These are phyloP conservation scores for Athene cunicularia DNA, from an alignment of 2,113 vertebrate species.

Conservation along the genomic window DNA sequence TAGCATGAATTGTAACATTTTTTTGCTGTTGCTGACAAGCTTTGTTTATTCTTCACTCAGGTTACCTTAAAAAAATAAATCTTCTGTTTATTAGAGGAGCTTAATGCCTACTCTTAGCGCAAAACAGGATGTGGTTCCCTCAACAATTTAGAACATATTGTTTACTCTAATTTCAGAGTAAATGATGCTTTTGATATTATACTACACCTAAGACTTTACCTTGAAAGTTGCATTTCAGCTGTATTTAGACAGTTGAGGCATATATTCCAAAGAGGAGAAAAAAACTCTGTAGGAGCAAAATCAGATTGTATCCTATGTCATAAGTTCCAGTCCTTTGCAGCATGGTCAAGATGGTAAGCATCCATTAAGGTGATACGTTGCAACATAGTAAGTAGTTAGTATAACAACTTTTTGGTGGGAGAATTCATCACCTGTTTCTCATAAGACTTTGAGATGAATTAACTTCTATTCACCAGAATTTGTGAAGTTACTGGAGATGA, in stretches of 20 bases:
- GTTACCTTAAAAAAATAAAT: not conserved
- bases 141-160: not conserved
- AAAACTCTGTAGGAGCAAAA: not conserved
- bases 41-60: not conserved
- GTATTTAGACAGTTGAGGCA: not conserved
- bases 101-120: not conserved
- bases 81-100: not conserved
- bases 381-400: not conserved
- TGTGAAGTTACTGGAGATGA: not conserved
- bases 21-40: not conserved
- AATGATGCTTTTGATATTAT: not conserved
- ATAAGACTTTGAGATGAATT: not conserved
- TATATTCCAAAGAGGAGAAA: not conserved
- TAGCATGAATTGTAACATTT: not conserved
- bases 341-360: not conserved
- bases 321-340: not conserved
- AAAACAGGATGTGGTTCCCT: not conserved
- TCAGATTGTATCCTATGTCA: not conserved
- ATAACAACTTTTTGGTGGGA: not conserved
- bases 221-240: not conserved
- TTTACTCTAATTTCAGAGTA: not conserved
- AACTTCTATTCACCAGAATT: not conserved
- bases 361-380: not conserved
- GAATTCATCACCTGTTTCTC: accelerated
- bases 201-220: not conserved